A percentile compares a stretch with the other conserved stretches of the same genome.
Conservation (phyloP, 2,888 invertebrate species). For the Oscheius sp. region DNA sequence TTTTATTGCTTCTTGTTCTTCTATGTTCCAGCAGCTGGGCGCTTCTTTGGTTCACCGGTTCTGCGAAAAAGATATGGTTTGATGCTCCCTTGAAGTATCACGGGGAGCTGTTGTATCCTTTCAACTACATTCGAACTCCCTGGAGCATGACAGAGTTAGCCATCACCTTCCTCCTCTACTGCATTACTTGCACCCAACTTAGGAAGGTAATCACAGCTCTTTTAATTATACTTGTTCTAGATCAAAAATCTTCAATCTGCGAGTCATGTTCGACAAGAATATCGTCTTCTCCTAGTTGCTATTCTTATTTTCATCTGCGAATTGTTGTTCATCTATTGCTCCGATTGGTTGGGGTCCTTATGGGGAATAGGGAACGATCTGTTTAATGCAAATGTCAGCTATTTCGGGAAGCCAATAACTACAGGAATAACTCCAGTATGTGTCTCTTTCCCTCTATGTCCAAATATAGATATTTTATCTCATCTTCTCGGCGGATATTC, state of each 20-base stretch:
- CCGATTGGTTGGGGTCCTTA: conserved; percentile 8
- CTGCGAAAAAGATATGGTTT: conserved; percentile 6
- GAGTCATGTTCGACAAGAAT: neutral
- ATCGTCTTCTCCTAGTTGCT: conserved; percentile 2
- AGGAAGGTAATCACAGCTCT: neutral
- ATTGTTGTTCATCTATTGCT: conserved; percentile 2
- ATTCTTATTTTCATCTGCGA: conserved; percentile 5
- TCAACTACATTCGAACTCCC: conserved; percentile 4
- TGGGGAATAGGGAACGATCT: neutral
- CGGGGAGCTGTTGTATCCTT: conserved; percentile 5
- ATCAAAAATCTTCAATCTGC: neutral
- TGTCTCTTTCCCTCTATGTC: neutral
- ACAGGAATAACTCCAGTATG: conserved; percentile 18
- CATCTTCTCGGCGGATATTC: conserved; percentile 1
- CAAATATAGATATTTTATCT: conserved; percentile 4
- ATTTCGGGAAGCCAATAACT: conserved; percentile 6
- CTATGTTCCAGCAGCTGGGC: neutral
- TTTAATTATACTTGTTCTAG: neutral
- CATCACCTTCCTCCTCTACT: conserved; percentile 8
- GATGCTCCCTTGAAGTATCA: neutral
- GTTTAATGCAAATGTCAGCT: conserved; percentile 2
- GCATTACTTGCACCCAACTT: neutral
- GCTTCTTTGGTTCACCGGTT: conserved; percentile 3
- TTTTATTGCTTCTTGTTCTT: neutral
- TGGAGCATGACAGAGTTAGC: conserved; percentile 1